Evolutionary conservation across 2,888 invertebrate species (phyloP).

Genomic region (Stramonita haemastoma): DNA sequence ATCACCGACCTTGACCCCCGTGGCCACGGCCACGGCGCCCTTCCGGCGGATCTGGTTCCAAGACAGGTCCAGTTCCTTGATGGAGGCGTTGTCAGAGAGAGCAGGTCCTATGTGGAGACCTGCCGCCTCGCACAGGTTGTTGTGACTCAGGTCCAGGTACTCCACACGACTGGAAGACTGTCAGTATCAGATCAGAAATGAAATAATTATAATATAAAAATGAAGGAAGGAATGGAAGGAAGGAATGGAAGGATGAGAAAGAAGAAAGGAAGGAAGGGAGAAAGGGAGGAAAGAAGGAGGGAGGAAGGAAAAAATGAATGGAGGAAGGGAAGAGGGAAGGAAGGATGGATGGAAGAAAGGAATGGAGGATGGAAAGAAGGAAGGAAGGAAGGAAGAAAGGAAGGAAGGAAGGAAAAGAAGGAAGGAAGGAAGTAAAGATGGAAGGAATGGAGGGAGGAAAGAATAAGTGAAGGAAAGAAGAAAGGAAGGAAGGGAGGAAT

Average conservation of each 20-base stretch:
- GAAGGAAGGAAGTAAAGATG: neutral
- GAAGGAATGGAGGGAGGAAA: neutral
- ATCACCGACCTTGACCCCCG: constrained; percentile 72
- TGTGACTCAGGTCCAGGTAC: constrained; percentile 75
- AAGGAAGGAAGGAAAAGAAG: constrained; percentile 23
- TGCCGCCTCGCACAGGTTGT: constrained; percentile 73
- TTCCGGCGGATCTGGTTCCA: constrained; percentile 76
- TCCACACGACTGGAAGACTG: constrained; percentile 73
- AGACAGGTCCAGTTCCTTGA: constrained; percentile 75
- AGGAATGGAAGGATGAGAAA: neutral
- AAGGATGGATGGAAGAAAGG: neutral
- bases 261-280: neutral
- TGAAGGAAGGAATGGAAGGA: neutral
- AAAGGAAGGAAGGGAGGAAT: neutral
- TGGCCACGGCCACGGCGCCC: constrained; percentile 74
- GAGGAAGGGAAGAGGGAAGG: neutral
- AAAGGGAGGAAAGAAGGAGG: neutral
- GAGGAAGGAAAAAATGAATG: neutral
- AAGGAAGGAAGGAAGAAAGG: constrained; percentile 4
- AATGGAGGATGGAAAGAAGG: neutral
- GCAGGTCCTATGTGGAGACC: constrained; percentile 75
- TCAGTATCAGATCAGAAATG: constrained; percentile 45
- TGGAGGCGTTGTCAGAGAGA: constrained; percentile 74
- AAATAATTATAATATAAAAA: too few species aligned
- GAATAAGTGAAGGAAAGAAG: neutral